Evolutionary conservation across 2,888 invertebrate genomes (phyloP), one percentile per base, ranked within the genome.

Genomic region (Hyalella azteca): DNA sequence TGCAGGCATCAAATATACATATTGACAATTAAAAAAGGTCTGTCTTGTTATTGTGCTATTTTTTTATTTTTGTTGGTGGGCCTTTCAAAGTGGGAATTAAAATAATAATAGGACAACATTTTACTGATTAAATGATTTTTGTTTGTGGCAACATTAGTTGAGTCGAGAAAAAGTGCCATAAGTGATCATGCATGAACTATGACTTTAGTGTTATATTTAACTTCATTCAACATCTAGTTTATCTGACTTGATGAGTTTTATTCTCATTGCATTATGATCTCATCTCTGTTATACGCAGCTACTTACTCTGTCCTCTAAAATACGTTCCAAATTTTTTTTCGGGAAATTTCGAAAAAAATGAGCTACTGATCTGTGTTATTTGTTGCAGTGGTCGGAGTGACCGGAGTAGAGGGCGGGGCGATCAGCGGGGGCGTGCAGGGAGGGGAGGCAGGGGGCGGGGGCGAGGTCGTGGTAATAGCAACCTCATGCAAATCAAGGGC

Each of bases 321-420:
- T 54, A 22, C 29, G 54, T 54, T 26, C 22, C 13, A 4, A 49
- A 22, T 9, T 9, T 49, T 49, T 49, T 49, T 15, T 49, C 4
- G 19, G 7, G 22, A 29, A 5, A 3, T 22, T 5, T n/a, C 26
- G 7, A 22, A 4, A 9, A 54, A 26, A 29, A 5, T 11, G 13
- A 29, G 19, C 26, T 11, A 26, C 22, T 54, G 9, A 54, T 9
- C 54, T 26, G 29, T 54, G 54, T 4, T 13, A 60, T 7, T 7
- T 36, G 11, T 66, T 39, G 66, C 66, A 66, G 66, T 11, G 66
- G 66, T n/a, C 66, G 66, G 29, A 66, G 66, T 36, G 66, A 66
- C 19, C 39, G 66, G 5, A 36, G 36, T 4, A n/a, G 36, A 9
- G 66, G 36, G 9, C 15, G 36, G 2, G 66, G 36, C 4, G 11